Evolutionary conservation across 2,888 invertebrate species (phyloP).

Genomic region (Nomada goodeniana): DNA sequence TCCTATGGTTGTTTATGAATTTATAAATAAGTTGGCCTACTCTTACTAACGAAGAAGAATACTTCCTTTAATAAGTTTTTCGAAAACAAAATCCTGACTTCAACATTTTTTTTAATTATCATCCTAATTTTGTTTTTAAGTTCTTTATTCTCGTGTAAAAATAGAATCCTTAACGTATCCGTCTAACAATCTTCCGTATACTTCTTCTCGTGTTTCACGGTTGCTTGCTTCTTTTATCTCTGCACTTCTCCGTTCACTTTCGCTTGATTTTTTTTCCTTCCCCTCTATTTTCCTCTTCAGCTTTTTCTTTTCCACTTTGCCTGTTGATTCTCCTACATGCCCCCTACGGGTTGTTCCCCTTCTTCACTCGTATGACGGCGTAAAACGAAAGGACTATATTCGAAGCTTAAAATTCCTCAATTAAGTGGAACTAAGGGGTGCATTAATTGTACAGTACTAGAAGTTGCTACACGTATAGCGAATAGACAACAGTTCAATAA

Average conservation of each 20-base stretch:
- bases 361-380: neutral
- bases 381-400: constrained; percentile 32
- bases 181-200: constrained; percentile 29
- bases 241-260: constrained; percentile 39
- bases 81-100: too few species aligned
- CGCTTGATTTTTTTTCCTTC: constrained; percentile 18
- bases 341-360: constrained; percentile 3
- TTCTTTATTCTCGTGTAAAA: neutral
- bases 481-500: neutral
- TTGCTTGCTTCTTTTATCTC: constrained; percentile 17
- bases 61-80: too few species aligned
- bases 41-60: too few species aligned
- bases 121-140: neutral
- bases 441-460: constrained; percentile 18
- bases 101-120: too few species aligned
- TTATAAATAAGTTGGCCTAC: too few species aligned
- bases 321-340: constrained; percentile 44
- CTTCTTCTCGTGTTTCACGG: constrained; percentile 22
- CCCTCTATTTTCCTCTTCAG: constrained; percentile 21
- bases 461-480: neutral
- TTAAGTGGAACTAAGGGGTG: constrained; percentile 13
- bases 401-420: constrained; percentile 19
- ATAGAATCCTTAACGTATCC: neutral
- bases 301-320: constrained; percentile 16
- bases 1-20: too few species aligned